Base-by-base conservation (phyloP, 2,797 vertebrate species). In the Takifugu rubripes region DNA sequence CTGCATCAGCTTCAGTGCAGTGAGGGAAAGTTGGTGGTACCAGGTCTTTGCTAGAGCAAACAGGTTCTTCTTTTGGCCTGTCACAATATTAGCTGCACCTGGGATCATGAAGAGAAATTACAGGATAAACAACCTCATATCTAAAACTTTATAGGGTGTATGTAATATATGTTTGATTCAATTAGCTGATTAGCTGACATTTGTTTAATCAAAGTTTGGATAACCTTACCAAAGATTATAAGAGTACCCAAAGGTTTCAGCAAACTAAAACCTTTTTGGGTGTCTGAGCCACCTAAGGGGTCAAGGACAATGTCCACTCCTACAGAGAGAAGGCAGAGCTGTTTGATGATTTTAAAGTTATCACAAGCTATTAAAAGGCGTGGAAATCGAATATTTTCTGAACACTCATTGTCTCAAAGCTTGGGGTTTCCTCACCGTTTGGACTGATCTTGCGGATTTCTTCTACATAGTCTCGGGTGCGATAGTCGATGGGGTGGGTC, bases 1-100 rank as follows among this genome's bases (percentile, higher is more conserved):
- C 33, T 89, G 90, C 50, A 97, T 90, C 68, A 97, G 91, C 73
- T 94, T 94, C 80, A 93, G 56, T 11, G 92, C 84, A 14, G 65
- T 91, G 83, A 97, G 92, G 0, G 89, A 94, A 75, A 97, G 92
- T 88, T 97, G 94, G 86, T 95, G 92, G 92, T 94, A 96, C 95
- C 95, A 97, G 5, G 89, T 92, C 84, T 94, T 95, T 0, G 94
- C 94, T 79, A 97, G 57, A 21, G 92, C 92, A 84, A 97, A 46
- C 59, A 96, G 83, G 88, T 92, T 97, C 87, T 87, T 93, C 86
- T 91, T 96, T 77, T 93, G 93, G 26, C 95, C 95, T 0, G 94
- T 94, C 75, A 96, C 54, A 73, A 92, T 49, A 59, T 96, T 97
- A 54, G 95, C 90, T 31, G 88, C 90, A 47, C 95, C 95, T 97